Conservation (phyloP, 2,113 vertebrate genomes). For the Campylomormyrus tamandua region DNA sequence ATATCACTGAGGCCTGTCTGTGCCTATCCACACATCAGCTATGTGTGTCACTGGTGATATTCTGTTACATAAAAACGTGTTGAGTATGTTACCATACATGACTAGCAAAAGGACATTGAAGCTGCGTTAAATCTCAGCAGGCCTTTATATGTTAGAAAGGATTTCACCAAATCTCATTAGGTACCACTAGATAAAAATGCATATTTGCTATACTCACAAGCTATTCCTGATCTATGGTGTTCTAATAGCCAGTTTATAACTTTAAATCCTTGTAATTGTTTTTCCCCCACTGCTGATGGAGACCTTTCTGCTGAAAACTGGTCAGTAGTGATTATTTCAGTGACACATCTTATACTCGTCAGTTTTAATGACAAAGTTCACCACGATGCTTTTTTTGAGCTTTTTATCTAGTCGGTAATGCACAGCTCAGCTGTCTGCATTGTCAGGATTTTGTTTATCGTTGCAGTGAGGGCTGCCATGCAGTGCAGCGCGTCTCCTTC, state of each 20-base stretch:
- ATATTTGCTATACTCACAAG: neutral
- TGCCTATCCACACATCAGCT: neutral
- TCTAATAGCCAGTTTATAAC: neutral
- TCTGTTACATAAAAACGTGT: neutral
- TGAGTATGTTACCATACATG: neutral
- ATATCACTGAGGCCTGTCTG: neutral
- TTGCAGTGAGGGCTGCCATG: neutral
- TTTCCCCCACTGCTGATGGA: neutral
- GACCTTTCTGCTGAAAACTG: neutral
- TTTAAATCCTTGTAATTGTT: neutral
- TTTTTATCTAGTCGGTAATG: neutral
- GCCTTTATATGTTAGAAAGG: neutral
- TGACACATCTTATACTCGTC: neutral
- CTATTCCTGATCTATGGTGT: neutral
- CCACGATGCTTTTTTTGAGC: neutral
- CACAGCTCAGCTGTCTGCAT: neutral
- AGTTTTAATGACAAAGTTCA: slow-evolving; percentile 9
- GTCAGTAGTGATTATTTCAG: neutral
- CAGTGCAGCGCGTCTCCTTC: neutral
- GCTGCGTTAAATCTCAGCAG: neutral
- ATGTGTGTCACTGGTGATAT: neutral
- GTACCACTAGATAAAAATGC: neutral
- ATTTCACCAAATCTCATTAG: neutral
- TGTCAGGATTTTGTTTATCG: neutral
- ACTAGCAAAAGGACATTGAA: neutral